Percentiles rank a stretch among this genome's conserved stretches.
phyloP scores from a whole-genome alignment of 2,888 invertebrate genomes.

The Eupelmus urozonus region DNA sequence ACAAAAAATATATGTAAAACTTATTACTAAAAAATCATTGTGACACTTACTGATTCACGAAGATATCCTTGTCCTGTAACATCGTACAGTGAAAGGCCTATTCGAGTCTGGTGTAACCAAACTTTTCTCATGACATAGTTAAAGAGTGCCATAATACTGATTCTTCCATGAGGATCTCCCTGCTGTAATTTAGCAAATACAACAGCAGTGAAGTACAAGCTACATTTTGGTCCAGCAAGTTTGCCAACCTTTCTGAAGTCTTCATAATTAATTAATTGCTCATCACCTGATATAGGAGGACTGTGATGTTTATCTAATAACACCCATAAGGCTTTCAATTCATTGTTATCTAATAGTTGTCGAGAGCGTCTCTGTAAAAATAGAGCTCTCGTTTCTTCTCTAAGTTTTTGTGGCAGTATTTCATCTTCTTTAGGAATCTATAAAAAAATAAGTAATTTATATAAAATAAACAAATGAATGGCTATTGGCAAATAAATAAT shows the following conservation, averaged over 20 bases:
- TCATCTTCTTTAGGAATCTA: conserved; percentile 87
- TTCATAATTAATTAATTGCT: conserved; percentile 90
- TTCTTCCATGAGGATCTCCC: conserved; percentile 90
- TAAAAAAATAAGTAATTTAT: conserved; percentile 12
- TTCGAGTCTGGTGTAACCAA: conserved; percentile 96
- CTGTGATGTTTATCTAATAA: conserved; percentile 90
- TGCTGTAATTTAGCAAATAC: conserved; percentile 93
- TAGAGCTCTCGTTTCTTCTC: conserved; percentile 92
- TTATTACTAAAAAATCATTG: background rate
- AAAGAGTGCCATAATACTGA: conserved; percentile 93
- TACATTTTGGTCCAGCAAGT: conserved; percentile 87
- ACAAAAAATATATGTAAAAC: background rate
- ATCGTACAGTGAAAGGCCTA: conserved; percentile 95
- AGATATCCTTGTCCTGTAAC: conserved; percentile 94
- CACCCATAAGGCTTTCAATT: conserved; percentile 91
- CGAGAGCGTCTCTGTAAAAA: conserved; percentile 91
- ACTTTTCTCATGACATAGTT: conserved; percentile 97
- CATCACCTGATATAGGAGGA: conserved; percentile 85
- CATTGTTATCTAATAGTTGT: conserved; percentile 91
- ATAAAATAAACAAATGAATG: conserved; percentile 14
- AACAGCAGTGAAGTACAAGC: conserved; percentile 88
- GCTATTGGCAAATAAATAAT: too few species aligned
- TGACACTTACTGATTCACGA: conserved; percentile 84
- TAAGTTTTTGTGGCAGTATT: conserved; percentile 86
- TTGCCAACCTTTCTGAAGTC: conserved; percentile 90